Evolutionary conservation across 2,113 vertebrate species (phyloP), one percentile per base, ranked within the genome.

Genomic region (Platichthys flesus): DNA sequence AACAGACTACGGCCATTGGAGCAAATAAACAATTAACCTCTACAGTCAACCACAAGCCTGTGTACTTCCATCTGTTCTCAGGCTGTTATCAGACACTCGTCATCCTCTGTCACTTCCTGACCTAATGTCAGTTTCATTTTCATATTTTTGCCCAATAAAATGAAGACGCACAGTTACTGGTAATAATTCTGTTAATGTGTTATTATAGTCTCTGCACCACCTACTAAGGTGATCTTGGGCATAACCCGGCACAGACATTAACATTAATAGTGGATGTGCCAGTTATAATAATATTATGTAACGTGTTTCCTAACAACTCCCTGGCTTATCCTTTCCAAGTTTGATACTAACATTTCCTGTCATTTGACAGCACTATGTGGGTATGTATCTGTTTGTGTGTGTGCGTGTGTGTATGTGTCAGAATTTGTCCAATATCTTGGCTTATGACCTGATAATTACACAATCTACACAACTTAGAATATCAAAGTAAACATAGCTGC

Each of bases 1-100:
- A 87, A 88, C 80, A 87, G 90, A 87, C 81, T 74, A 71, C 37
- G 62, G 80, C 81, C 78, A 84, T 84, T 87, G 83, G 84, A 89
- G 85, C 82, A 91, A 90, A 93, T 88, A 91, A 91, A 91, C 90
- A 91, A 91, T 93, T 93, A 92, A 91, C 89, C 88, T 91, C 82
- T 16, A 79, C 69, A 73, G 47, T 51, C 47, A 51, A 51, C 47
- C 47, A 51, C 47, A 51, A 76, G 67, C 78, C 56, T 20, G 24
- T 71, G 51, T 55, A 63, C 69, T 79, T 69, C 87, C 78, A 91
- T 91, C 79, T 91, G 85, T 82, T 91, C 82, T 78, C 70, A 65
- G 42, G 76, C 74, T 71, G 71, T 72, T 86, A 83, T 82, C 76
- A 63, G 70, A 72, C 57, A 60, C 56, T 83, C 67, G 71, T 79